Conservation (phyloP, 2,888 invertebrate species). For the Hyposoter dolosus region DNA sequence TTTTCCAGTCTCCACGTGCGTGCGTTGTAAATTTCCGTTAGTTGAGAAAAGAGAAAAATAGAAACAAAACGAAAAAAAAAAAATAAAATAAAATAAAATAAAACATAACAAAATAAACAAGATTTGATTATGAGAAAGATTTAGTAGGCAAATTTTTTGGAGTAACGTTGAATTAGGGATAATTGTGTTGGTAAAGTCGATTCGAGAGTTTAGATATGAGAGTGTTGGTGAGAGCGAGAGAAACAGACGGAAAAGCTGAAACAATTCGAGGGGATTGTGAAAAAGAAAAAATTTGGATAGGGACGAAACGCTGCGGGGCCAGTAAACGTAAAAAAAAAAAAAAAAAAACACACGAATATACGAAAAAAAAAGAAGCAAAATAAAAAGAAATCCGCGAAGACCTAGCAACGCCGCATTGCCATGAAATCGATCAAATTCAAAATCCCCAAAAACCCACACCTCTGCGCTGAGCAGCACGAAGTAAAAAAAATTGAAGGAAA, state of each 20-base stretch:
- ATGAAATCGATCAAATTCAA: slow-evolving; percentile 59
- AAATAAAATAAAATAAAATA: slow-evolving; percentile 20
- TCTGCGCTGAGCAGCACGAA: background rate
- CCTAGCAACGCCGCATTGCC: slow-evolving; percentile 55
- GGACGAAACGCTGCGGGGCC: slow-evolving; percentile 65
- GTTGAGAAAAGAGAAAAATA: slow-evolving; percentile 44
- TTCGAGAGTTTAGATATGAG: slow-evolving; percentile 66
- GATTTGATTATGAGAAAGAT: slow-evolving; percentile 50
- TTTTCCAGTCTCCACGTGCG: slow-evolving; percentile 23
- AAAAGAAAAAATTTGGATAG: slow-evolving; percentile 34
- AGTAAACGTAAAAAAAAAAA: slow-evolving; percentile 59
- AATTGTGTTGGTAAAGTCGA: slow-evolving; percentile 64
- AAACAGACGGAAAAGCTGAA: slow-evolving; percentile 14
- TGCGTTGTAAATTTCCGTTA: slow-evolving; percentile 57
- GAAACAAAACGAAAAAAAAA: slow-evolving; percentile 30
- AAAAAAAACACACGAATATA: background rate
- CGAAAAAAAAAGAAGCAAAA: slow-evolving; percentile 11
- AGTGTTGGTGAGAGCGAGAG: slow-evolving; percentile 33
- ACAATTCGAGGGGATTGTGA: background rate
- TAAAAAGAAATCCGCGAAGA: slow-evolving; percentile 50
- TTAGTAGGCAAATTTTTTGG: slow-evolving; percentile 62
- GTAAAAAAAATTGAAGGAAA: slow-evolving; percentile 11
- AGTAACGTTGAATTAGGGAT: slow-evolving; percentile 58
- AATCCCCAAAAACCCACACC: slow-evolving; percentile 11
- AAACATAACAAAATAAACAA: slow-evolving; percentile 22